These are phyloP conservation scores for Clepsis dumicolana DNA, from an alignment of 2,888 invertebrate species.

Conservation along the genomic window DNA sequence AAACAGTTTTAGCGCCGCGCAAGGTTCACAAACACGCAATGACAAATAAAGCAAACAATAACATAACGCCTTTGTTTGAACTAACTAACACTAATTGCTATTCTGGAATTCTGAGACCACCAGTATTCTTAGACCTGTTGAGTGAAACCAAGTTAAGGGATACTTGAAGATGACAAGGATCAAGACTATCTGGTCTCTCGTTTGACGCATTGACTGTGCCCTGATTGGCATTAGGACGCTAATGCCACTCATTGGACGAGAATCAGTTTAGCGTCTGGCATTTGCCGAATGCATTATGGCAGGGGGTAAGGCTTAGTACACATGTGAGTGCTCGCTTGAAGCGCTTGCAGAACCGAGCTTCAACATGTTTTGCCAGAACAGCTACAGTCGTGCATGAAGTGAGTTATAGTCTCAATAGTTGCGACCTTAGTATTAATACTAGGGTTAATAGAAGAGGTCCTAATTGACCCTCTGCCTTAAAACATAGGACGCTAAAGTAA, in stretches of 20 bases:
- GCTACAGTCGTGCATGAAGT: too few relatives aligned
- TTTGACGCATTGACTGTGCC: conserved; percentile 66
- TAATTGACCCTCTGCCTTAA: too few relatives aligned
- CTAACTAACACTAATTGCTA: conserved; percentile 63
- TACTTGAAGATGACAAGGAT: conserved; percentile 47
- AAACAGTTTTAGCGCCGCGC: conserved; percentile 15
- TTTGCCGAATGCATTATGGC: conserved; percentile 65
- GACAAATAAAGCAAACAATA: conserved; percentile 40
- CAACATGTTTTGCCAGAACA: too few relatives aligned
- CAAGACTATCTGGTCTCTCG: conserved; percentile 50
- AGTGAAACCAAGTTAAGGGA: neutral
- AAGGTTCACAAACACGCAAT: conserved; percentile 19
- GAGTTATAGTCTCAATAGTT: too few relatives aligned
- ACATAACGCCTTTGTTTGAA: conserved; percentile 37
- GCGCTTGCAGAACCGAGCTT: too few relatives aligned
- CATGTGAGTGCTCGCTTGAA: too few relatives aligned
- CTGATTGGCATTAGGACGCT: conserved; percentile 70
- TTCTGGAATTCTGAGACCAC: conserved; percentile 45
- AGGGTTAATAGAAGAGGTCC: too few relatives aligned
- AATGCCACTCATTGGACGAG: conserved; percentile 76
- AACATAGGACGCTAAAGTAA: too few relatives aligned
- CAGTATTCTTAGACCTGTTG: conserved; percentile 15
- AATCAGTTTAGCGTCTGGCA: conserved; percentile 74
- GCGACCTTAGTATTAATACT: too few relatives aligned
- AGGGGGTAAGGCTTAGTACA: neutral